Percentiles rank a stretch among this genome's conserved stretches.
These are phyloP conservation scores for Phenganax marumi DNA, from an alignment of 92 coral and sea anemone genomes.

Conservation along the genomic window DNA sequence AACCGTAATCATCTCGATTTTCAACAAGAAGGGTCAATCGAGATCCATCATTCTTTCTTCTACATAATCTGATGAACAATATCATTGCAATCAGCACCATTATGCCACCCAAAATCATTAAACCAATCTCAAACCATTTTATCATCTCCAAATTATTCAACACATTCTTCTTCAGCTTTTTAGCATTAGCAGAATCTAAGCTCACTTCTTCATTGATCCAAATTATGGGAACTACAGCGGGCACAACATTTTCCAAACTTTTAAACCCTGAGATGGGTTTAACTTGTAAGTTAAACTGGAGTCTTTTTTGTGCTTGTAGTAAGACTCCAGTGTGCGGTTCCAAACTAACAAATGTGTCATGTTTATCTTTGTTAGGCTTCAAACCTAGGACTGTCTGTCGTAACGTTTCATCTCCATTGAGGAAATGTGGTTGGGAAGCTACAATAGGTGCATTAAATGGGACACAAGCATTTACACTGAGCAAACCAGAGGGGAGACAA, in stretches of 20 bases:
- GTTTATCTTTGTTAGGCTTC: conserved; percentile 69
- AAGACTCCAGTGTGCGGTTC: conserved; percentile 84
- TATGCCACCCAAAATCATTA: conserved; percentile 69
- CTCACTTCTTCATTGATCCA: conserved; percentile 73
- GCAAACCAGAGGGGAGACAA: conserved; percentile 80
- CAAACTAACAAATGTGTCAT: conserved; percentile 74
- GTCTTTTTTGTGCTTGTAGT: conserved; percentile 67
- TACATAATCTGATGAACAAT: conserved; percentile 44
- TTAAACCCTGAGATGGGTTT: conserved; percentile 60
- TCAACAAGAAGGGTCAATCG: neutral
- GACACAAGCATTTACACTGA: conserved; percentile 80
- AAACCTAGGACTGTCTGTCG: conserved; percentile 66
- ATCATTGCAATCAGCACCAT: conserved; percentile 60
- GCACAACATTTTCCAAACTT: conserved; percentile 52
- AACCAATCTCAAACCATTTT: conserved; percentile 67
- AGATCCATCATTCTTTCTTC: neutral
- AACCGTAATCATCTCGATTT: conserved; percentile 7
- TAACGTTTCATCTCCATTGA: conserved; percentile 67
- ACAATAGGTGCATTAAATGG: conserved; percentile 73
- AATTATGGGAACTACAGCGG: conserved; percentile 68
- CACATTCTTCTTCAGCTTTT: conserved; percentile 65
- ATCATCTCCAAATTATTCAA: conserved; percentile 61
- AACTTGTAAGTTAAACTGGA: conserved; percentile 76
- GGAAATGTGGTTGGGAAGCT: conserved; percentile 89
- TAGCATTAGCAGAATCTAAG: conserved; percentile 61